Conservation (phyloP, 2,797 vertebrate genomes). For the Okamejei kenojei region DNA sequence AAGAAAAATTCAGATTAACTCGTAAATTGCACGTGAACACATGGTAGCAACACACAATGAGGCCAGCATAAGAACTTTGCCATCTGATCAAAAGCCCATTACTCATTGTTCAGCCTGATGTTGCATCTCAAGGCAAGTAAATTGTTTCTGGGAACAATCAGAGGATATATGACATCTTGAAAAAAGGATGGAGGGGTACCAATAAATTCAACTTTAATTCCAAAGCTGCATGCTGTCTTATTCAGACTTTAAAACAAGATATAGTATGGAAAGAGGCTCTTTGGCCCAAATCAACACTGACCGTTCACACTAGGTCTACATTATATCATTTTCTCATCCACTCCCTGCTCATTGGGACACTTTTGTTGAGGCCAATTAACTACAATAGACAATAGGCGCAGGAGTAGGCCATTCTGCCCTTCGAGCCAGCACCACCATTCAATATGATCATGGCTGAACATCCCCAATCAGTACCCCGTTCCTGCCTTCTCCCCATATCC, state of each 20-base stretch:
- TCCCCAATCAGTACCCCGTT: too few species aligned
- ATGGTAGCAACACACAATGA: background rate
- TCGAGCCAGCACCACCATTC: too few species aligned
- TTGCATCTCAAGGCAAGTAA: background rate
- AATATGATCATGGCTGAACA: too few species aligned
- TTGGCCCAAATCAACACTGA: too few species aligned
- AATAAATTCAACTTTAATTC: background rate
- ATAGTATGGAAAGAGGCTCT: too few species aligned
- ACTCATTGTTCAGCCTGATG: background rate
- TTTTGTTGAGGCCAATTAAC: too few species aligned
- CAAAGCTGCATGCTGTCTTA: background rate
- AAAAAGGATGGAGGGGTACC: background rate
- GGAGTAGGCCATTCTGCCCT: too few species aligned
- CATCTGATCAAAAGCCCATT: background rate
- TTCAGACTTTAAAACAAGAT: background rate
- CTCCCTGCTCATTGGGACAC: too few species aligned
- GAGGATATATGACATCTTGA: background rate
- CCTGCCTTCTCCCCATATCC: too few species aligned
- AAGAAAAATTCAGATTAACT: background rate
- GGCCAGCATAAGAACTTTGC: background rate
- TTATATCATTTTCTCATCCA: too few species aligned
- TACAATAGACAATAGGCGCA: too few species aligned
- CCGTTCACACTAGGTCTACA: too few species aligned
- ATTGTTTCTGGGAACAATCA: background rate
- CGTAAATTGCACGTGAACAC: background rate